Conservation (phyloP, 2,797 vertebrate species). For the Lemur catta region DNA sequence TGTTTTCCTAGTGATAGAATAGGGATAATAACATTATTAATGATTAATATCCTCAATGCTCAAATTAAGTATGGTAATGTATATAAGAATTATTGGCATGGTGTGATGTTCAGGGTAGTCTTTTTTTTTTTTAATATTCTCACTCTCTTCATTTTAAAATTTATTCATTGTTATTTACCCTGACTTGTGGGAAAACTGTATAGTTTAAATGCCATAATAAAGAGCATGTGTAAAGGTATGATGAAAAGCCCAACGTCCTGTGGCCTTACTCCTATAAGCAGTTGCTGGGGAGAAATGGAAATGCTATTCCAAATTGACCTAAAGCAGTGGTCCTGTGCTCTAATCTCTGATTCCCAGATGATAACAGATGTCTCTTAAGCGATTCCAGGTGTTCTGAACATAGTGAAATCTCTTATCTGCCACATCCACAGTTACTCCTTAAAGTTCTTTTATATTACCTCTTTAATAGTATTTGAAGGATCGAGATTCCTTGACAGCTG, state of each 20-base stretch:
- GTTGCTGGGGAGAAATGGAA: slow-evolving; percentile 53
- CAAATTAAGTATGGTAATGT: slow-evolving; percentile 11
- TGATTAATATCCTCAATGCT: background rate
- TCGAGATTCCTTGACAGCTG: slow-evolving; percentile 82
- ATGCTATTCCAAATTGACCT: slow-evolving; percentile 66
- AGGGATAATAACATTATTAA: background rate
- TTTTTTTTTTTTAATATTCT: background rate
- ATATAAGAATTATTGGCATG: background rate
- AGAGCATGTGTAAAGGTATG: background rate
- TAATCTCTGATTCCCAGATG: slow-evolving; percentile 85
- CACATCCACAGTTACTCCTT: slow-evolving; percentile 80
- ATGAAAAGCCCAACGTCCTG: slow-evolving; percentile 30
- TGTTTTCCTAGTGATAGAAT: background rate
- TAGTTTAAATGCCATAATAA: background rate
- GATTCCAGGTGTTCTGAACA: slow-evolving; percentile 86
- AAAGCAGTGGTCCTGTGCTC: slow-evolving; percentile 62
- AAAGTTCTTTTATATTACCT: slow-evolving; percentile 82
- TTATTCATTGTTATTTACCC: background rate
- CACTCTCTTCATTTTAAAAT: slow-evolving; percentile 43
- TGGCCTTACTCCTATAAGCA: background rate
- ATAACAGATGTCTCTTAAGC: slow-evolving; percentile 86
- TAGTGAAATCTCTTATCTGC: slow-evolving; percentile 83
- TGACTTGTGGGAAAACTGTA: background rate
- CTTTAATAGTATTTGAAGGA: slow-evolving; percentile 78
- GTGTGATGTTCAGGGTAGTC: background rate